A percentile compares a stretch with the other conserved stretches of the same genome.
These are phyloP conservation scores for Crotalus helleri DNA, from an alignment of 2,113 vertebrate genomes.

Conservation along the genomic window DNA sequence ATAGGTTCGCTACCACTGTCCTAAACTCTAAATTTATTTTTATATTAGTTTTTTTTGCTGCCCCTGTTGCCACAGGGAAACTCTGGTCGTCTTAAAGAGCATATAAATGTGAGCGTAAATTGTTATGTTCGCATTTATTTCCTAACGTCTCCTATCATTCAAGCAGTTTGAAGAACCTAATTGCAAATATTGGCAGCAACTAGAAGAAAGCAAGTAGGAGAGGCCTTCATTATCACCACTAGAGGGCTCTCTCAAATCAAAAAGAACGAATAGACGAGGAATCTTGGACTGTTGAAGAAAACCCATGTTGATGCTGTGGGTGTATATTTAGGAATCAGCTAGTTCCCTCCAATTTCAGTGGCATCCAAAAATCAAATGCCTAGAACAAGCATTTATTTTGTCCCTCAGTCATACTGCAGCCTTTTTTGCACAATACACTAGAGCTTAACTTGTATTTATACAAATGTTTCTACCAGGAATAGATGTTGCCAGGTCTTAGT, in stretches of 20 bases:
- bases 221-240: background rate
- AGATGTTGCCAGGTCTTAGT: background rate
- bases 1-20: too few species aligned
- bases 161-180: background rate
- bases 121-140: background rate
- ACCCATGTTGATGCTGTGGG: background rate
- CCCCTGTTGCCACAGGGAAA: background rate
- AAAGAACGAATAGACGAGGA: background rate
- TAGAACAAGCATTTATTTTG: background rate
- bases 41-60: background rate
- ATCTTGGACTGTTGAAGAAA: background rate
- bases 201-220: background rate
- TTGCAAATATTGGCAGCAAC: background rate
- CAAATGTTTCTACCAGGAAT: background rate
- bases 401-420: background rate
- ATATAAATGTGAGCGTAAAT: background rate
- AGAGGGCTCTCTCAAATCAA: slow-evolving; percentile 10
- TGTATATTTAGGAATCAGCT: background rate
- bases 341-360: background rate
- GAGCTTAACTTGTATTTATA: background rate
- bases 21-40: background rate
- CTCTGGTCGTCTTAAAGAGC: background rate
- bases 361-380: background rate
- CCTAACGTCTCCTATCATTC: background rate
- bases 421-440: background rate